Evolutionary conservation across 2,888 invertebrate genomes (phyloP), one percentile per base, ranked within the genome.

Genomic region (Eudemis profundana): DNA sequence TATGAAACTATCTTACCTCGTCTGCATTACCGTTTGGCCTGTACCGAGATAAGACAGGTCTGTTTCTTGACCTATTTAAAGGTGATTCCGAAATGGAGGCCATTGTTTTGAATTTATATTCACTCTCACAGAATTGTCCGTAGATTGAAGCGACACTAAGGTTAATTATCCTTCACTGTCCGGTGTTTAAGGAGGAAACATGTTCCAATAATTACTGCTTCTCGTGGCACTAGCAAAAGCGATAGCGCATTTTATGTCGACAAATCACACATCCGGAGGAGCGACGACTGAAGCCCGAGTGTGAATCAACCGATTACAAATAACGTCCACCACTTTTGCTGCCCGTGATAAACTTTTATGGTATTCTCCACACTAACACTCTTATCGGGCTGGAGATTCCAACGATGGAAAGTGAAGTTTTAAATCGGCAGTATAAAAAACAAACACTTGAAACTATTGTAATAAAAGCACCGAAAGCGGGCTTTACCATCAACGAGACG

Each of bases 191-290:
- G 84, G 83, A 87, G 89, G 89, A 88, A 87, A 86, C 86, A 86
- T 79, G 86, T 86, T 88, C 87, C 80, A 82, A 79, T 79, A 85
- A 85, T 85, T 86, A 84, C 81, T 82, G 79, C 79, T 80, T 79
- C 78, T 75, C 81, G 79, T 78, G 76, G 78, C 77, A 77, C 84
- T 81, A 79, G 77, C 85, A 80, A 82, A 82, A 74, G 84, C 83
- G 89, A 91, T 90, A 88, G 85, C 84, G 88, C 90, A 89, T 87
- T 87, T 87, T 88, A 84, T 84, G 85, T 87, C 89, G 89, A 88
- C 90, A 90, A 90, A 90, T 90, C 91, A 90, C 91, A 89, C 88
- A 91, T 91, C 92, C 92, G 92, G 88, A 88, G 86, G 78, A 81
- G 83, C 84, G 78, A 69, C 74, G 75, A 78, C 78, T 77, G 80